Evolutionary conservation across 2,797 vertebrate genomes (phyloP).

Genomic region (Meda fulgida): DNA sequence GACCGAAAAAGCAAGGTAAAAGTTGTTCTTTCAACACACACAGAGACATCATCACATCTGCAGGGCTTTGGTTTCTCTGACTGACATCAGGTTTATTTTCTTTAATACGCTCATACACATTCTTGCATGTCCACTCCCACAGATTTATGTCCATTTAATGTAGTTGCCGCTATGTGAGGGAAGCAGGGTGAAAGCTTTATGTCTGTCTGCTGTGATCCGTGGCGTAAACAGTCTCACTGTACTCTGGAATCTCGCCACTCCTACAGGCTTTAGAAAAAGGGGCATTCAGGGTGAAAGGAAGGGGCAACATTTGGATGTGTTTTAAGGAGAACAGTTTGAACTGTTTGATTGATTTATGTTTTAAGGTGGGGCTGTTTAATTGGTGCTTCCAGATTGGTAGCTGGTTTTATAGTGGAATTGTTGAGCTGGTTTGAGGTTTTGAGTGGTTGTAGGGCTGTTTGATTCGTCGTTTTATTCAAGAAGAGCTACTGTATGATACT

Average conservation of each 20-base stretch:
- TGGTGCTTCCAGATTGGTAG: conserved; percentile 40
- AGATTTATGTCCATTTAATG: conserved; percentile 44
- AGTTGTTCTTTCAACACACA: conserved; percentile 1
- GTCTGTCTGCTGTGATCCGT: conserved; percentile 46
- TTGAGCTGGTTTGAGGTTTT: conserved; percentile 13
- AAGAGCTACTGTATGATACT: neutral
- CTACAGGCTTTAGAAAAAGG: conserved; percentile 15
- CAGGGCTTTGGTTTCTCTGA: conserved; percentile 29
- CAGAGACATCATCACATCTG: conserved; percentile 26
- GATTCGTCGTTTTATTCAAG: neutral
- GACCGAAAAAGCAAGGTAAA: conserved; percentile 23
- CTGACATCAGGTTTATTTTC: conserved; percentile 48
- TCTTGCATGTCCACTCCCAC: conserved; percentile 5
- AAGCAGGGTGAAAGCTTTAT: conserved; percentile 42
- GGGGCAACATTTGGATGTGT: neutral
- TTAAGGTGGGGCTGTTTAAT: neutral
- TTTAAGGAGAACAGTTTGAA: neutral
- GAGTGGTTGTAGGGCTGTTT: neutral
- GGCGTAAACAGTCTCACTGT: conserved; percentile 46
- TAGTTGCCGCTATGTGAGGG: conserved; percentile 31
- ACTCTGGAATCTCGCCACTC: conserved; percentile 2
- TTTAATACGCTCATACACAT: conserved; percentile 31
- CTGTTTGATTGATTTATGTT: conserved; percentile 4
- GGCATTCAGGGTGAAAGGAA: conserved; percentile 32
- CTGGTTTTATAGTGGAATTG: conserved; percentile 36